Conservation (phyloP, 2,797 vertebrate species). For the Thunnus albacares region DNA sequence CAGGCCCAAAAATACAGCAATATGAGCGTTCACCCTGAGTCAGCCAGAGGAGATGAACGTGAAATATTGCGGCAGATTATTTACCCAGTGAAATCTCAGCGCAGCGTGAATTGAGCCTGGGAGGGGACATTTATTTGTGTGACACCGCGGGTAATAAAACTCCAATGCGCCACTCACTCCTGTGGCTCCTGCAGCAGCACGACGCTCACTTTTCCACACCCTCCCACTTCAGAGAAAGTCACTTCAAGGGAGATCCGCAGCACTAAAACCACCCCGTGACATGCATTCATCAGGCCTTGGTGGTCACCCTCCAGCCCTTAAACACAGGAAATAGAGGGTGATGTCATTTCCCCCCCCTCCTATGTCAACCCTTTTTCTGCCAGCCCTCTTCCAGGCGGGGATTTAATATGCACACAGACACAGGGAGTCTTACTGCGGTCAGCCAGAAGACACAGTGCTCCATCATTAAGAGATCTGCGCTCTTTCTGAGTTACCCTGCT, state of each 20-base stretch:
- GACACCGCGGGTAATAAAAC: slow-evolving; percentile 46
- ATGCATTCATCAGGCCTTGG: slow-evolving; percentile 51
- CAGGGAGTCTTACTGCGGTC: slow-evolving; percentile 39
- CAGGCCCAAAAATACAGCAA: slow-evolving; percentile 20
- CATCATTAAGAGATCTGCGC: slow-evolving; percentile 31
- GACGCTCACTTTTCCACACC: slow-evolving; percentile 26
- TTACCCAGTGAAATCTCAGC: slow-evolving; percentile 43
- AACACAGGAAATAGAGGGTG: slow-evolving; percentile 42
- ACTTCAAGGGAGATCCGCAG: not conserved
- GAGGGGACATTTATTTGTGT: slow-evolving; percentile 55
- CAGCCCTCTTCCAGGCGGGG: not conserved
- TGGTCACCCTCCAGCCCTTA: slow-evolving; percentile 36
- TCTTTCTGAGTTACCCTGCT: not conserved
- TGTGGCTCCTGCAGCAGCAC: slow-evolving; percentile 20
- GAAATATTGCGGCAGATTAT: slow-evolving; percentile 58
- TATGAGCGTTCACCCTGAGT: slow-evolving; percentile 26
- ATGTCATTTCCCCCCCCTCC: not conserved
- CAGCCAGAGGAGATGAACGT: slow-evolving; percentile 36
- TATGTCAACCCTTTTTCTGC: not conserved
- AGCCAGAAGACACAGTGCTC: slow-evolving; percentile 28
- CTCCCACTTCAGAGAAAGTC: not conserved
- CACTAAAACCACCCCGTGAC: slow-evolving; percentile 30
- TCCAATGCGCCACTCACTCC: slow-evolving; percentile 24
- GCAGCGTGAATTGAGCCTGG: slow-evolving; percentile 7
- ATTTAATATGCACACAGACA: slow-evolving; percentile 37